A percentile compares a stretch with the other conserved stretches of the same genome.
phyloP scores from a whole-genome alignment of 2,888 invertebrate genomes.

The Holacanthella duospinosa region DNA sequence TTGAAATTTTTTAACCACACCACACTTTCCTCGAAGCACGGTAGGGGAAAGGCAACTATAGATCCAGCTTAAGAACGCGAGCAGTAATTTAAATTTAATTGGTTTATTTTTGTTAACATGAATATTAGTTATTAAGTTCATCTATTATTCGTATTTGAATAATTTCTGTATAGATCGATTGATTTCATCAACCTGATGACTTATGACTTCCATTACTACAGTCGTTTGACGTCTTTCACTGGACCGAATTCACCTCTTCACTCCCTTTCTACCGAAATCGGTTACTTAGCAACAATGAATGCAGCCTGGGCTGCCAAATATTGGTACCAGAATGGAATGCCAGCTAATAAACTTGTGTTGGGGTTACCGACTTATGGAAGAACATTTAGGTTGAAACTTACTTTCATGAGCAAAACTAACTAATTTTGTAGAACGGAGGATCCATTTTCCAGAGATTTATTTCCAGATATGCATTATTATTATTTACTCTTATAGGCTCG shows the following conservation, averaged over 20 bases:
- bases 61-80: too few species aligned
- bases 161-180: conserved; percentile 55
- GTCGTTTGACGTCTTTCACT: conserved; percentile 64
- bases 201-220: conserved; percentile 77
- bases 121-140: neutral
- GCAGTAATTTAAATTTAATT: too few species aligned
- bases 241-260: conserved; percentile 74
- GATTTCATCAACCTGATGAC: conserved; percentile 85
- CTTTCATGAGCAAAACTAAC: conserved; percentile 1
- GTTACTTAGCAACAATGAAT: conserved; percentile 60
- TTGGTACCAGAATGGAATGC: conserved; percentile 66
- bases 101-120: neutral
- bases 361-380: conserved; percentile 84
- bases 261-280: conserved; percentile 50
- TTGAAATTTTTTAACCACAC: too few species aligned
- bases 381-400: conserved; percentile 51
- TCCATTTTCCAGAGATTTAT: neutral
- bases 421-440: too few species aligned
- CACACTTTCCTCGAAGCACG: too few species aligned
- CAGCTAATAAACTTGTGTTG: conserved; percentile 63
- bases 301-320: conserved; percentile 69
- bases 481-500: conserved; percentile 44
- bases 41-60: too few species aligned
- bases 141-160: too few species aligned
- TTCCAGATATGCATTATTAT: neutral